Percentiles rank a stretch among this genome's conserved stretches.
Conservation (phyloP, 2,113 vertebrate genomes). For the Nannospalax galili region DNA sequence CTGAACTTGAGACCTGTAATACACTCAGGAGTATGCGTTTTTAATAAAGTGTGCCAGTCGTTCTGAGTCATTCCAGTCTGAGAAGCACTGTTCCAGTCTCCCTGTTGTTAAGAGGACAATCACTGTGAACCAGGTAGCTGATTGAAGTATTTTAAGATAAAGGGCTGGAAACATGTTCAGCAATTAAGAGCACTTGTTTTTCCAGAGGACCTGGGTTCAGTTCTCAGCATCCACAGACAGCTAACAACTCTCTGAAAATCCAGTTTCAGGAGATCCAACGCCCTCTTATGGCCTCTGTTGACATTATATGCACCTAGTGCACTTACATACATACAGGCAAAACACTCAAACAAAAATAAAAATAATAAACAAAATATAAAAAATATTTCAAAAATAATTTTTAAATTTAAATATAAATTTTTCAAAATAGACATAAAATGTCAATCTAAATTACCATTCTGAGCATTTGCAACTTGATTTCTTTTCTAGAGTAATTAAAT, state of each 20-base stretch:
- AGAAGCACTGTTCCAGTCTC: neutral
- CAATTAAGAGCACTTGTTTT: too few relatives aligned
- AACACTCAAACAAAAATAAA: too few relatives aligned
- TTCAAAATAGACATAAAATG: conserved; percentile 27
- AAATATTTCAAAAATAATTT: too few relatives aligned
- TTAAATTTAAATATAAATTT: neutral
- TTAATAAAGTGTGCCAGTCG: neutral
- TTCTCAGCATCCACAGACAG: too few relatives aligned
- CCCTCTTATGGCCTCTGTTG: too few relatives aligned
- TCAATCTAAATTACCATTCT: neutral
- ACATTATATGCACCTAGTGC: too few relatives aligned
- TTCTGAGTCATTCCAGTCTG: neutral
- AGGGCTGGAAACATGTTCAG: neutral
- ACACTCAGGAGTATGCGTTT: neutral
- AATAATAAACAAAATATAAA: too few relatives aligned
- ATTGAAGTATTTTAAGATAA: conserved; percentile 21
- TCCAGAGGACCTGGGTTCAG: too few relatives aligned
- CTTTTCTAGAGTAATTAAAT: neutral
- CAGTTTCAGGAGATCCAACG: too few relatives aligned
- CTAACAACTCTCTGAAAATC: too few relatives aligned
- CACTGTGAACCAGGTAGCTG: neutral
- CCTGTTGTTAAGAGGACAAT: neutral
- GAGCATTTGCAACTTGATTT: neutral
- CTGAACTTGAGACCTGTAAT: neutral
- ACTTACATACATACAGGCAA: too few relatives aligned